A percentile compares a stretch with the other conserved stretches of the same genome.
phyloP scores from a whole-genome alignment of 2,888 invertebrate genomes.

The Ophioninae sp. region DNA sequence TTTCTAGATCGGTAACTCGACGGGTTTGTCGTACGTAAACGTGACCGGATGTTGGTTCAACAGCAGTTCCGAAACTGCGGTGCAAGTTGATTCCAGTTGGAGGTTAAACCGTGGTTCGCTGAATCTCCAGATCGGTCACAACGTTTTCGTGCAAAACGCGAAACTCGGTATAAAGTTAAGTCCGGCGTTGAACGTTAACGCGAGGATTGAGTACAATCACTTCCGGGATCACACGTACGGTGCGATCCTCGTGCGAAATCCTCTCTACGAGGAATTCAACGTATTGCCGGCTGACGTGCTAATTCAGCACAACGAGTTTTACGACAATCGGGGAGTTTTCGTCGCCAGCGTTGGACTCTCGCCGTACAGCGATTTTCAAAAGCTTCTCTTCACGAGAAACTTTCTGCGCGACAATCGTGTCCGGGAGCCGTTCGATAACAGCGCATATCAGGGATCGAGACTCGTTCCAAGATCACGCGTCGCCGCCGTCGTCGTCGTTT shows the following conservation, averaged over 20 bases:
- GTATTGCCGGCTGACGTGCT: slow-evolving; percentile 87
- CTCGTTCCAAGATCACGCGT: slow-evolving; percentile 95
- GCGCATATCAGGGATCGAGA: slow-evolving; percentile 85
- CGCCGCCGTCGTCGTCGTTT: slow-evolving; percentile 95
- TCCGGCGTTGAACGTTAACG: slow-evolving; percentile 91
- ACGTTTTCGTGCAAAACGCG: slow-evolving; percentile 89
- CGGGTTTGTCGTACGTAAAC: slow-evolving; percentile 92
- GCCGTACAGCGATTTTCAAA: slow-evolving; percentile 92
- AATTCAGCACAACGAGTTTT: slow-evolving; percentile 94
- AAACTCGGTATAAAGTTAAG: slow-evolving; percentile 89
- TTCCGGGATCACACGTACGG: slow-evolving; percentile 92
- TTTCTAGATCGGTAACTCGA: slow-evolving; percentile 93
- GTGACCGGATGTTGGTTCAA: slow-evolving; percentile 96
- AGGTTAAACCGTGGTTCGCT: slow-evolving; percentile 82
- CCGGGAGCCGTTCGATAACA: slow-evolving; percentile 90
- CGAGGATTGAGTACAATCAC: slow-evolving; percentile 93
- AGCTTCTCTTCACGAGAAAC: slow-evolving; percentile 92
- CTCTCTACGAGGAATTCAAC: slow-evolving; percentile 90
- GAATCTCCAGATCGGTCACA: slow-evolving; percentile 92
- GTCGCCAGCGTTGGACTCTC: slow-evolving; percentile 94
- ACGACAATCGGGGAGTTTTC: slow-evolving; percentile 93
- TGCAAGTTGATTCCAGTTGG: slow-evolving; percentile 94
- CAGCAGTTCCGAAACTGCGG: slow-evolving; percentile 88
- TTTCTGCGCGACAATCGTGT: slow-evolving; percentile 93
- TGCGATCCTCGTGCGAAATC: slow-evolving; percentile 92